Base-by-base conservation (phyloP, 2,797 vertebrate genomes). In the Sebastes aleutianus region DNA sequence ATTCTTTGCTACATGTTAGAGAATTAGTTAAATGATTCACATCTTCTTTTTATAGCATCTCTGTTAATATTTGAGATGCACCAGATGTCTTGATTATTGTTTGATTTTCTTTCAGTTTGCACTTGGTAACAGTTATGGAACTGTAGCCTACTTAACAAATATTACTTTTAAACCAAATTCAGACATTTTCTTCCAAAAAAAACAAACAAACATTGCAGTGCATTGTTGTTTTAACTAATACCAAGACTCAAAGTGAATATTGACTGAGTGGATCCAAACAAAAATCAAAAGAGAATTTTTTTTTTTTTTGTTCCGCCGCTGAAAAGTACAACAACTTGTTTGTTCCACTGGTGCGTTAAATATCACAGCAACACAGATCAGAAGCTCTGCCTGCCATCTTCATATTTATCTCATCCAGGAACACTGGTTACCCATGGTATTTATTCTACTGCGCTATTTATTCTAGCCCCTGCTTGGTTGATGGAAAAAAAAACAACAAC, bases 401-500 rank as follows among this genome's bases (percentile, higher is more conserved):
- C 74, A 31, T 82, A 62, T 87, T 57, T 69, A 69, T 88, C 74
- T 80, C 16, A 80, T 78, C 39, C 20, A 57, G 70, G 57, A 82
- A 61, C 81, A 68, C 0, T 57, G 68, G 58, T 62, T 65, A 73
- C 39, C 32, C 47, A 31, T n/a, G 59, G 20, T 79, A 20, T 78
- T 74, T 79, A 69, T 54, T 34, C 56, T 56, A 36, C 61, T 4
- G 61, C 31, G 8, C 27, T 70, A 12, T 79, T 80, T 81, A 47
- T 79, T 78, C 26, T 26, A 43, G 34, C 71, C 34, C 69, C 24
- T 74, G 64, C 59, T 39, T 53, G 14, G 65, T 20, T 24, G 6
- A 56, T 67, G 36, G 9, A 3, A 11, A 16, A 57, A 57, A 47
- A 14, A n/a, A 43, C 0, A 59, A 12, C 9, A 54, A 13, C 20